Evolutionary conservation across 2,888 invertebrate species (phyloP), one percentile per base, ranked within the genome.

Genomic region (Hyalella azteca): DNA sequence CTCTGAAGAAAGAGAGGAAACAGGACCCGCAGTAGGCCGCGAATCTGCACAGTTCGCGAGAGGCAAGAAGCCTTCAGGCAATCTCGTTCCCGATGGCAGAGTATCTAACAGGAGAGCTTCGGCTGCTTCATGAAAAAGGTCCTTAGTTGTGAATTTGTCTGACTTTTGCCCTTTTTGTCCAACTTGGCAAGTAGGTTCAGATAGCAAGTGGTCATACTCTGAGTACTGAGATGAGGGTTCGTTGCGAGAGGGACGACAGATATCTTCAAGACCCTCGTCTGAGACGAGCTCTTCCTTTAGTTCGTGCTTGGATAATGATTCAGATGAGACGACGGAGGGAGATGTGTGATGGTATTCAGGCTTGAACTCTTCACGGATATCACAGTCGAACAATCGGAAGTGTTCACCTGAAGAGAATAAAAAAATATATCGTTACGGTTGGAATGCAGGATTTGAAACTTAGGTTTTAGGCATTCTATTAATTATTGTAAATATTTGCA

Each of bases 341-440:
- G n/a, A n/a, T n/a, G 54, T 15, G 13, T 54, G 29, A 29, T 54
- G 22, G 54, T 36, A 0, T 36, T 66, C 36, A 11, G 66, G 36
- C 36, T 66, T 66, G 11, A 66, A 32, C 7, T 36, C 66, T 32
- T 66, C 36, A 36, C n/a, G 32, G 11, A 66, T 32, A 5, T 66
- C 36, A 29, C 13, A 66, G 66, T 66, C 66, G 29, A 19, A 36
- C 13, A 13, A 36, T 7, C n/a, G 66, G 36, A 22, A 36, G n/a
- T 66, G 66, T 29, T 66, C 66, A 36, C 66, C 66, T 66, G 66
- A 15, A 66, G 45, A 45, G 45, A 66, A n/a, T 54, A 13, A 66
- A 5, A 36, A 36, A 66, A 36, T 11, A 66, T 13, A 13, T 4
- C 39, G 36, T 66, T 36, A 66, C n/a, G n/a, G n/a, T n/a, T n/a